Evolutionary conservation across 1,140 invertebrate genomes (phyloP).

Genomic region (Drosophila navojoa): DNA sequence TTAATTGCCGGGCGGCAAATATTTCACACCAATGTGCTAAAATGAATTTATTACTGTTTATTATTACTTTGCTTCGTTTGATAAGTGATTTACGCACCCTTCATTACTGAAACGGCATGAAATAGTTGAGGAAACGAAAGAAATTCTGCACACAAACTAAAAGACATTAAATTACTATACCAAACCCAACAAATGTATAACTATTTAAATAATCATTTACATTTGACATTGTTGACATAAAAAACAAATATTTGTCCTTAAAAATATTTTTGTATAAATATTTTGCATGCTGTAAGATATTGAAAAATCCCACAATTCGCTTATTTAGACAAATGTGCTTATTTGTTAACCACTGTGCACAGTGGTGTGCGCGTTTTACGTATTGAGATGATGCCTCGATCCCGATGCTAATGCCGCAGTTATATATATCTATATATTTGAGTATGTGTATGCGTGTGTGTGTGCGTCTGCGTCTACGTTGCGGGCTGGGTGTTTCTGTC

Average conservation of each 20-base stretch:
- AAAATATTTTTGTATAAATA: too few species aligned
- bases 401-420: conserved; percentile 50
- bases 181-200: too few species aligned
- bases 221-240: too few species aligned
- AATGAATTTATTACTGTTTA: not conserved
- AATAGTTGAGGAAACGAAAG: not conserved
- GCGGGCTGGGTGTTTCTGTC: conserved; percentile 38
- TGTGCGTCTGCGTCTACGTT: conserved; percentile 45
- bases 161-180: not conserved
- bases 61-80: not conserved
- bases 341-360: conserved; percentile 53
- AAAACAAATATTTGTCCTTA: too few species aligned
- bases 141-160: not conserved
- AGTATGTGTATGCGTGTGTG: conserved; percentile 57
- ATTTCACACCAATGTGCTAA: conserved; percentile 24
- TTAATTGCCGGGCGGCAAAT: conserved; percentile 14
- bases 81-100: conserved; percentile 20
- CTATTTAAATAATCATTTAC: too few species aligned
- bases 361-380: conserved; percentile 63
- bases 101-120: not conserved
- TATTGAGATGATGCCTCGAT: conserved; percentile 61
- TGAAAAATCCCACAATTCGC: not conserved
- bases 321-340: not conserved
- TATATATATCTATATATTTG: conserved; percentile 38
- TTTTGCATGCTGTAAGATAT: not conserved